These are phyloP conservation scores for Xylota segnis DNA, from an alignment of 2,888 invertebrate genomes.

Conservation along the genomic window DNA sequence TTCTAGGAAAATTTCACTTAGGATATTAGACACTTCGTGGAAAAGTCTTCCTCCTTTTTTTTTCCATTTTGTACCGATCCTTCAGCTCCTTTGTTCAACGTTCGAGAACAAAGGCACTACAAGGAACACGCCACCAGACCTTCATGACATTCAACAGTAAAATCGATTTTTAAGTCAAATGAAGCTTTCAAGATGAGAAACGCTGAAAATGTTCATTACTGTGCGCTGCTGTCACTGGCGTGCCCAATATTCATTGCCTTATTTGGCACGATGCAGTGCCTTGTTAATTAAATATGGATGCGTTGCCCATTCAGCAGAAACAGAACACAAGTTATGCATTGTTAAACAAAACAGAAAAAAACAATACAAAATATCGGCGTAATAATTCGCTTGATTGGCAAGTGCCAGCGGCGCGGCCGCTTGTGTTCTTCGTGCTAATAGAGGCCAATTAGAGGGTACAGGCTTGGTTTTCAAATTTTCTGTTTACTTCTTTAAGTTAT, in stretches of 20 bases:
- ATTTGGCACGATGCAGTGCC: not conserved
- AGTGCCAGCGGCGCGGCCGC: not conserved
- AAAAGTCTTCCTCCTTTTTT: not conserved
- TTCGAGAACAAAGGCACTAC: not conserved
- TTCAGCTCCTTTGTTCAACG: slow-evolving; percentile 6
- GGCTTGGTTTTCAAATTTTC: not conserved
- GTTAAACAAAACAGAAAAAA: not conserved
- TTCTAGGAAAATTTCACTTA: not conserved
- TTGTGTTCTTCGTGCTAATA: slow-evolving; percentile 6
- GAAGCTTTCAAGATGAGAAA: not conserved
- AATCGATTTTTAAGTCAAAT: not conserved
- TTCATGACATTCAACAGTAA: slow-evolving; percentile 12
- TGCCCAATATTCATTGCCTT: not conserved
- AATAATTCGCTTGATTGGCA: slow-evolving; percentile 1
- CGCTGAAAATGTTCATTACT: not conserved
- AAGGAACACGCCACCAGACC: not conserved
- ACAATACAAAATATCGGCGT: not conserved
- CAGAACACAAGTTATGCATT: not conserved
- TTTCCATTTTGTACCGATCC: not conserved
- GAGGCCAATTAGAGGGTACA: slow-evolving; percentile 11
- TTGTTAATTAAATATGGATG: slow-evolving; percentile 5
- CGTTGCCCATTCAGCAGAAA: not conserved
- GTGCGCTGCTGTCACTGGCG: not conserved
- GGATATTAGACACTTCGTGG: not conserved
- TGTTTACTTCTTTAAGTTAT: not conserved